phyloP scores from a whole-genome alignment of 2,113 vertebrate genomes.

The Marcusenius ussheri region DNA sequence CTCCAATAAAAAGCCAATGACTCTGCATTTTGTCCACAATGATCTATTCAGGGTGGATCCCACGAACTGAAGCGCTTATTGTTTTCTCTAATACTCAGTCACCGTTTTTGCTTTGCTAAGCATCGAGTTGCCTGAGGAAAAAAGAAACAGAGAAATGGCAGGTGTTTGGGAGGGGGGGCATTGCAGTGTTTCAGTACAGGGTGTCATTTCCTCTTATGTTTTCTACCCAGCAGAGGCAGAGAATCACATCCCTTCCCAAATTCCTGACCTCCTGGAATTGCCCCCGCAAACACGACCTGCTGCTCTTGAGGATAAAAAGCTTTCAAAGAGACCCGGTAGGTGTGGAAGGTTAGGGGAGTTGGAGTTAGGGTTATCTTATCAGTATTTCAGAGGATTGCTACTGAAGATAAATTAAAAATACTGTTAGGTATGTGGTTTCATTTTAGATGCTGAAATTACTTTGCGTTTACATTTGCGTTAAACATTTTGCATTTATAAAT shows the following conservation, averaged over 20 bases:
- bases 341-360: conserved; percentile 38
- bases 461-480: too few species aligned
- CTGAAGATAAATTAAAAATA: background rate
- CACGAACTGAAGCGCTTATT: conserved; percentile 46
- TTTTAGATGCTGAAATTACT: background rate
- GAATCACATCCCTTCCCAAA: conserved; percentile 71
- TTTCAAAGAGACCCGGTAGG: conserved; percentile 71
- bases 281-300: conserved; percentile 58
- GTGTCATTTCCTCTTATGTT: conserved; percentile 61
- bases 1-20: conserved; percentile 56
- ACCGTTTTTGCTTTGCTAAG: conserved; percentile 63
- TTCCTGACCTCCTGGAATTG: conserved; percentile 64
- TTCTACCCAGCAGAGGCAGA: conserved; percentile 69
- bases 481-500: background rate
- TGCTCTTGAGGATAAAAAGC: conserved; percentile 58
- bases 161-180: background rate
- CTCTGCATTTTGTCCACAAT: conserved; percentile 64
- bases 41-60: conserved; percentile 58
- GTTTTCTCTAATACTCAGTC: conserved; percentile 53
- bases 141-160: background rate
- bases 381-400: background rate
- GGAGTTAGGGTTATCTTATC: background rate
- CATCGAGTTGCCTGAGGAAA: conserved; percentile 41
- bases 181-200: conserved; percentile 34
- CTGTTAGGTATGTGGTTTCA: background rate